Conservation (phyloP, 2,797 vertebrate species). For the Sternotherus odoratus region DNA sequence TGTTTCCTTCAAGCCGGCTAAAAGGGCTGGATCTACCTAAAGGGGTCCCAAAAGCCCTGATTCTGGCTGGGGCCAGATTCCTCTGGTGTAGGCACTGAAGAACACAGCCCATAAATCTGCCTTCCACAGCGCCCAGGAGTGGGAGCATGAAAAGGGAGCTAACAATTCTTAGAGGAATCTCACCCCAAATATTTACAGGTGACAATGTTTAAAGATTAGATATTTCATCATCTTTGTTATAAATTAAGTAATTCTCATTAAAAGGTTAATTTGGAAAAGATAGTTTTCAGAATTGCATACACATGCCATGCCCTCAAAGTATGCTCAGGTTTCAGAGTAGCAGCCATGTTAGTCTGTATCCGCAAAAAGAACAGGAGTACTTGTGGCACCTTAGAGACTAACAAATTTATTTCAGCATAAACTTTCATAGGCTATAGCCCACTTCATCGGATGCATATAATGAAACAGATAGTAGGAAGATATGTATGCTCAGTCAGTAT, state of each 20-base stretch:
- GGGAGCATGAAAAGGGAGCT: background rate
- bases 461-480: too few relatives aligned
- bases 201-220: background rate
- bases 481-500: too few relatives aligned
- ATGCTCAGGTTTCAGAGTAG: background rate
- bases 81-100: background rate
- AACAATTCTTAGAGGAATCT: background rate
- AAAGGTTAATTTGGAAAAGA: background rate
- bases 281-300: background rate
- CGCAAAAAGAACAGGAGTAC: too few relatives aligned
- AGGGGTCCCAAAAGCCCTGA: background rate
- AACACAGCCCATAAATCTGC: background rate
- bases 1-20: background rate
- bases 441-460: too few relatives aligned
- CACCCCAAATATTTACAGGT: background rate
- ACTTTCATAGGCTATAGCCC: too few relatives aligned
- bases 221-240: background rate
- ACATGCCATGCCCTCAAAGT: background rate
- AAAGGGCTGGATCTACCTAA: background rate
- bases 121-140: background rate
- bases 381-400: too few relatives aligned
- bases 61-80: background rate
- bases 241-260: background rate
- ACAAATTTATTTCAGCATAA: too few relatives aligned
- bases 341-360: too few relatives aligned